These are phyloP conservation scores for Gymnocypris eckloni DNA, from an alignment of 2,797 vertebrate species.

Conservation along the genomic window DNA sequence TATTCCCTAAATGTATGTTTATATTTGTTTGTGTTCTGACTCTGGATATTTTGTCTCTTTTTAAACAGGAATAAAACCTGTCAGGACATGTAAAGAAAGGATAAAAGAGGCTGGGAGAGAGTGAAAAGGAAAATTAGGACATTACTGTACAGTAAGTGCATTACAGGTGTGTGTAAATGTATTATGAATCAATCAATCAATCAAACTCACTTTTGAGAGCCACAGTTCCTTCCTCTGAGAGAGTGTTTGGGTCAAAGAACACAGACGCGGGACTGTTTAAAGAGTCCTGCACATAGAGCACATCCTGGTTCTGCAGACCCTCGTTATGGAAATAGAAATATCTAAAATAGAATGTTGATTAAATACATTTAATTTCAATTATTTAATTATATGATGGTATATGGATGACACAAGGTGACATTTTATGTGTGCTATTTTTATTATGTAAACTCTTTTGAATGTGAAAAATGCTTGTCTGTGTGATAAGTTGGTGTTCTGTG, in stretches of 20 bases:
- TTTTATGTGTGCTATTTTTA: no score
- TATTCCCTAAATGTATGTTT: background rate
- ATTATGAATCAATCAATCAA: background rate
- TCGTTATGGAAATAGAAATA: slow-evolving; percentile 81
- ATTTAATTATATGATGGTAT: background rate
- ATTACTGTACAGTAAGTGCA: background rate
- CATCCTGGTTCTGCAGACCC: slow-evolving; percentile 81
- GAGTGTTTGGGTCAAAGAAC: slow-evolving; percentile 79
- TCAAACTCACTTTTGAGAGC: slow-evolving; percentile 76
- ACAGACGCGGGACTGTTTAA: slow-evolving; percentile 69
- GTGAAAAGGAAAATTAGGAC: background rate
- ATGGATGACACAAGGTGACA: background rate
- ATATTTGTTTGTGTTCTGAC: background rate
- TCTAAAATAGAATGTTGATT: slow-evolving; percentile 59
- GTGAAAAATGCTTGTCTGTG: background rate
- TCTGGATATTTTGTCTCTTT: background rate
- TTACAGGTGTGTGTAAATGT: background rate
- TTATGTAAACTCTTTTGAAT: background rate
- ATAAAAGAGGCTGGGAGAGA: background rate
- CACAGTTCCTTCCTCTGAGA: slow-evolving; percentile 81
- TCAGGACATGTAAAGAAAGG: background rate
- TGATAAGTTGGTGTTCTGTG: background rate
- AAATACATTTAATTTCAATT: background rate
- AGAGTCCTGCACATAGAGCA: slow-evolving; percentile 78
- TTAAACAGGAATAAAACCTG: background rate